Evolutionary conservation across 53 echinoderm and acorn worm species (phyloP).

Genomic region (Echinarachnius parma): DNA sequence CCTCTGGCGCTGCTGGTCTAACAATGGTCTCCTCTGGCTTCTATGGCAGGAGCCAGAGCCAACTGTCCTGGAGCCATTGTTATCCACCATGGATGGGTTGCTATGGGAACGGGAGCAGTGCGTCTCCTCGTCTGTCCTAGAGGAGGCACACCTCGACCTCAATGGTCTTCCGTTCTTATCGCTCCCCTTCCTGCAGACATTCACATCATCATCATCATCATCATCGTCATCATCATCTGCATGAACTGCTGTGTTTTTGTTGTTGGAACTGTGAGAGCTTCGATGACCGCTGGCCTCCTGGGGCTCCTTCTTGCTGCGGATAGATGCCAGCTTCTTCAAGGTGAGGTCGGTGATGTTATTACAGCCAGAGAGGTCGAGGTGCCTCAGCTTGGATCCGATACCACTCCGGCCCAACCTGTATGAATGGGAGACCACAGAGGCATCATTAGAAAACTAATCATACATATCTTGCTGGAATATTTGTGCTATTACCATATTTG

Average conservation of each 20-base stretch:
- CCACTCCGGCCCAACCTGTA: constrained; percentile 26
- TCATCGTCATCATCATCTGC: no score
- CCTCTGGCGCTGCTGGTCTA: neutral
- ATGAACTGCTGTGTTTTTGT: no score
- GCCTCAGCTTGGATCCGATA: constrained; percentile 62
- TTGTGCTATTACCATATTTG: no score
- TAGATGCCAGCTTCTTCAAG: constrained; percentile 47
- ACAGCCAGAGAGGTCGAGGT: constrained; percentile 85
- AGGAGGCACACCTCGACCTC: neutral
- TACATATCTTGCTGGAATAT: no score
- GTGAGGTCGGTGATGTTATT: constrained; percentile 70
- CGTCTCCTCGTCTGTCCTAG: neutral
- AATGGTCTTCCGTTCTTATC: constrained; percentile 35
- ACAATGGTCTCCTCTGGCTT: no score
- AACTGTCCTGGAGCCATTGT: neutral
- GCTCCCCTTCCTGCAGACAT: constrained; percentile 6
- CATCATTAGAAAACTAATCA: no score
- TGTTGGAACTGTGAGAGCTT: no score
- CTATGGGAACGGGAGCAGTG: neutral
- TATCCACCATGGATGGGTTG: neutral
- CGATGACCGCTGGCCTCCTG: no score
- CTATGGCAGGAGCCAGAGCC: no score
- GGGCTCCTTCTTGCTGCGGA: no score
- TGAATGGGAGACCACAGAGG: neutral
- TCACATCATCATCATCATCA: no score